Base-by-base conservation (phyloP, 2,797 vertebrate genomes). In the Scleropages formosus region DNA sequence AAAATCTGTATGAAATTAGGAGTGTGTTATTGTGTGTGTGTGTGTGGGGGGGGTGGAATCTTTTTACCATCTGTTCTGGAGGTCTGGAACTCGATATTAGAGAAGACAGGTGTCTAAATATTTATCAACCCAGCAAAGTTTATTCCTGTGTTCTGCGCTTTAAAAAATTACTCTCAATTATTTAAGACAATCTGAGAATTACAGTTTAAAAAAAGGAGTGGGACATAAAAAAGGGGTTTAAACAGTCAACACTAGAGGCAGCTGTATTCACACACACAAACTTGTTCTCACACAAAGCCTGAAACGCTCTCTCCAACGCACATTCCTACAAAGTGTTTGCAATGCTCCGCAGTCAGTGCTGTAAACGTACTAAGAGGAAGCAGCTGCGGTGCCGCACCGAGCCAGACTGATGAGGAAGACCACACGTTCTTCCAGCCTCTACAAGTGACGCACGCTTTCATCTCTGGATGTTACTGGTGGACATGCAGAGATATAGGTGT, bases 91-190 rank as follows among this genome's bases (percentile, higher is more conserved):
- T 78, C 77, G 75, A 87, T 85, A 90, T 90, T 86, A 88, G 84
- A 88, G 85, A 83, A 80, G 88, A 90, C 91, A 90, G 90, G 90
- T 90, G 89, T 92, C 90, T 89, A 90, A 91, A 92, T 92, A 90
- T 91, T 92, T 90, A 93, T 88, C 87, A 89, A 84, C 84, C 78
- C 12, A 4, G 79, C 80, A 78, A 86, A 86, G 82, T 87, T 88
- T 87, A 87, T 88, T 90, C 85, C 87, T 78, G 85, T 81, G 83
- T 86, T 86, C 87, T 81, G 61, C 80, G 81, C 85, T 87, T 84
- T 72, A 84, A 91, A 87, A 89, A 89, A 86, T 88, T 84, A 89
- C 86, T 88, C 77, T 31, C 81, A 80, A 85, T 90, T 89, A 89
- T 89, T 83, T 87, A 89, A 89, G 86, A 87, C 87, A 87, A 90